A percentile compares a stretch with the other conserved stretches of the same genome.
Evolutionary conservation across 1,140 invertebrate genomes (phyloP).

Genomic region (Bathynomus jamesi): DNA sequence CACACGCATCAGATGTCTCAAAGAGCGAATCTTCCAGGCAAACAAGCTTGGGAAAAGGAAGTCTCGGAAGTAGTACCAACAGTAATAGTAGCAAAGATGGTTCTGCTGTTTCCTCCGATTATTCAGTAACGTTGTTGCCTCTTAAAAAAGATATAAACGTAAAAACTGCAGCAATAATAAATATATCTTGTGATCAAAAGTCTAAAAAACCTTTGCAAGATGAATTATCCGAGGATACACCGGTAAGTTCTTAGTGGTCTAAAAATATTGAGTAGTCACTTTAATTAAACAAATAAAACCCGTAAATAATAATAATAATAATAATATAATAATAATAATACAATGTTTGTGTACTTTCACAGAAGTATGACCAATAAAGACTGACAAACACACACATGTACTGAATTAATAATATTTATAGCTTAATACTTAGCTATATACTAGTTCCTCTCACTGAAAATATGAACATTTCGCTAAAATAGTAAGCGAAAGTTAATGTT

Average conservation of each 20-base stretch:
- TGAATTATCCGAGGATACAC: background rate
- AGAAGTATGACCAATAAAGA: too few species aligned
- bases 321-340: too few species aligned
- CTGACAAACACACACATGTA: too few species aligned
- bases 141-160: constrained; percentile 30
- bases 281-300: too few species aligned
- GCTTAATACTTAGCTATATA: too few species aligned
- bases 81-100: constrained; percentile 24
- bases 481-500: too few species aligned
- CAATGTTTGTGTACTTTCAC: too few species aligned
- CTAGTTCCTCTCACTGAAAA: too few species aligned
- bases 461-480: too few species aligned
- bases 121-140: constrained; percentile 27
- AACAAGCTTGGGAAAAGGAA: constrained; percentile 29
- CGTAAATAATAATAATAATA: too few species aligned
- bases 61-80: constrained; percentile 13
- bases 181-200: constrained; percentile 25
- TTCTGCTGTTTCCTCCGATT: constrained; percentile 25
- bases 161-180: constrained; percentile 31
- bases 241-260: background rate
- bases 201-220: background rate
- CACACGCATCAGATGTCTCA: constrained; percentile 42
- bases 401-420: too few species aligned
- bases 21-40: constrained; percentile 41
- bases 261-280: background rate